These are phyloP conservation scores for Oreochromis spilurus DNA, from an alignment of 2,113 vertebrate species.

Conservation along the genomic window DNA sequence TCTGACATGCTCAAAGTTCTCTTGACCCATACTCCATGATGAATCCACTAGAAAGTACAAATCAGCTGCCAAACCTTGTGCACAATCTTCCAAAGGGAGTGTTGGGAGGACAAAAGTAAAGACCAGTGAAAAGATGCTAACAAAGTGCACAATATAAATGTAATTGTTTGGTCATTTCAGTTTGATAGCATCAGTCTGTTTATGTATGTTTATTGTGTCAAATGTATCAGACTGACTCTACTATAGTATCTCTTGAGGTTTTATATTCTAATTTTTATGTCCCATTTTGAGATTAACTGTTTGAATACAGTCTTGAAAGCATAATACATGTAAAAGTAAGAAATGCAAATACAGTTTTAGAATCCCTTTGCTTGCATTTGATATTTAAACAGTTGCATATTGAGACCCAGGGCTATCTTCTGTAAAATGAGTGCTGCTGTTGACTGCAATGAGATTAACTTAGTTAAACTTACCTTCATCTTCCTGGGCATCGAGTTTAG, in stretches of 20 bases:
- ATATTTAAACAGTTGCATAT: not conserved
- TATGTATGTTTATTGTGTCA: not conserved
- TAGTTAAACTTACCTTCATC: constrained; percentile 60
- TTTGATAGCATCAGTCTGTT: not conserved
- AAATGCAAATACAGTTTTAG: not conserved
- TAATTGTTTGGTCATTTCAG: not conserved
- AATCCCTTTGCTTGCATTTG: not conserved
- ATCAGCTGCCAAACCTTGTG: constrained; percentile 80
- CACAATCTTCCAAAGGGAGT: constrained; percentile 82
- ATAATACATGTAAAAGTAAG: not conserved
- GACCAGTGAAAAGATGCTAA: constrained; percentile 34
- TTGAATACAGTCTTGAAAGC: not conserved
- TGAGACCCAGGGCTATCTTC: not conserved
- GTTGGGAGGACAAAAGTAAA: constrained; percentile 68
- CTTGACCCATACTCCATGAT: constrained; percentile 81
- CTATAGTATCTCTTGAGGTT: not conserved
- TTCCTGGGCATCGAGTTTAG: constrained; percentile 69
- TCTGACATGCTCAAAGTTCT: constrained; percentile 84
- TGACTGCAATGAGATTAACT: not conserved
- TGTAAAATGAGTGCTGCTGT: not conserved
- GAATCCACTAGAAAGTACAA: constrained; percentile 95
- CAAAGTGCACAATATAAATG: not conserved
- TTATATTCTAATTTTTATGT: not conserved
- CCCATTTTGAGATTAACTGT: not conserved
- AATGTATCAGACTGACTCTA: not conserved